Conservation (phyloP, 2,888 invertebrate genomes). For the Xiphydria camelus region DNA sequence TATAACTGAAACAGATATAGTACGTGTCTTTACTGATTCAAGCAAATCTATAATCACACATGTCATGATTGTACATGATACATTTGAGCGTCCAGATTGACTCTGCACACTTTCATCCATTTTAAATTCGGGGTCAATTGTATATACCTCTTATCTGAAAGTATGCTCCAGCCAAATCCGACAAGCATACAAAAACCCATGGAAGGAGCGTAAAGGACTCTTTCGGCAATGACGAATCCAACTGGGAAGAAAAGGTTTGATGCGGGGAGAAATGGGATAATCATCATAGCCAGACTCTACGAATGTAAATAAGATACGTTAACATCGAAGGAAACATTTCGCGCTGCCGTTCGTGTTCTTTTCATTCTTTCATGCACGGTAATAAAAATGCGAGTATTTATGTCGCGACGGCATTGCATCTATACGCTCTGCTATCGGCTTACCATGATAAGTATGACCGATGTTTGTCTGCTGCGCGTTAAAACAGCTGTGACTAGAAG, state of each 20-base stretch:
- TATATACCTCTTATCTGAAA: conserved; percentile 68
- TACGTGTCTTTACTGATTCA: background rate
- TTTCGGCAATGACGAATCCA: conserved; percentile 95
- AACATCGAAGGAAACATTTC: too few relatives aligned
- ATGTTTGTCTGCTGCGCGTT: conserved; percentile 66
- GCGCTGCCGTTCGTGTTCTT: too few relatives aligned
- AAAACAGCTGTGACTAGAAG: conserved; percentile 63
- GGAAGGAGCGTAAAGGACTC: conserved; percentile 94
- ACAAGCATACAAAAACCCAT: conserved; percentile 96
- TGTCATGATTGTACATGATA: too few relatives aligned
- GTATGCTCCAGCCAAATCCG: conserved; percentile 80
- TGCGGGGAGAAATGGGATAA: conserved; percentile 92
- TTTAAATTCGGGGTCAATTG: too few relatives aligned
- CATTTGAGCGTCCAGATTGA: too few relatives aligned
- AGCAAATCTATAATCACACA: too few relatives aligned
- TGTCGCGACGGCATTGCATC: background rate
- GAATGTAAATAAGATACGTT: conserved; percentile 43
- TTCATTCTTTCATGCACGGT: background rate
- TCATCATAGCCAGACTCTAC: conserved; percentile 83
- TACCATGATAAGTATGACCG: conserved; percentile 72
- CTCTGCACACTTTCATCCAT: too few relatives aligned
- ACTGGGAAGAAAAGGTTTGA: conserved; percentile 98
- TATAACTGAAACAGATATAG: conserved; percentile 52
- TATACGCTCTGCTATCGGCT: conserved; percentile 43
- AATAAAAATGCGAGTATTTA: background rate